Conservation (phyloP, 1,140 invertebrate genomes). For the Hyles vespertilio region DNA sequence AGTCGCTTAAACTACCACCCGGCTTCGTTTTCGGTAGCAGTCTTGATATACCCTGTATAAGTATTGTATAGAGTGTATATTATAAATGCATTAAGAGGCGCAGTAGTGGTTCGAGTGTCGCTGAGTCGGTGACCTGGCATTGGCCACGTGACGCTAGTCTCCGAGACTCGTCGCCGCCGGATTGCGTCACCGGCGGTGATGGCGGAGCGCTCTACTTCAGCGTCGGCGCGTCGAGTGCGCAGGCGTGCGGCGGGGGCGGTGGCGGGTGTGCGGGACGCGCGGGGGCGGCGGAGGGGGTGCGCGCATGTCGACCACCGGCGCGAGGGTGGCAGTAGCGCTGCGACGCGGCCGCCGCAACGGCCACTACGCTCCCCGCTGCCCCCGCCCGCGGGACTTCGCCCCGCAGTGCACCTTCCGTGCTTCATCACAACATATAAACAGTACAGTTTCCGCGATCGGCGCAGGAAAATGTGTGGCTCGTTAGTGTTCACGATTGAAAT, state of each 20-base stretch:
- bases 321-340: conserved; percentile 1
- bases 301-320: conserved; percentile 60
- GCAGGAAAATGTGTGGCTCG: not conserved
- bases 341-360: not conserved
- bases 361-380: not conserved
- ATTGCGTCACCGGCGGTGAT: not conserved
- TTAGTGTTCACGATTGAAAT: not conserved
- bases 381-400: conserved; percentile 1
- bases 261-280: not conserved
- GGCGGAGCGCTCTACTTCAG: not conserved
- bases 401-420: not conserved
- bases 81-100: not conserved
- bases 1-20: no score
- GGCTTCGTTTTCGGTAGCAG: no score
- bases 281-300: conserved; percentile 3
- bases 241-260: not conserved
- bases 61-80: no score
- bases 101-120: not conserved
- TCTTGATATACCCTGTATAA: no score
- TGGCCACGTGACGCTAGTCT: not conserved
- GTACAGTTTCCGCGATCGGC: not conserved
- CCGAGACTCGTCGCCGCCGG: not conserved
- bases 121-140: not conserved
- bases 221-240: not conserved
- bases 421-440: no score